Percentiles rank a stretch among this genome's conserved stretches.
Evolutionary conservation across 1,140 invertebrate species (phyloP).

Genomic region (Ceratoteleas bidentatus): DNA sequence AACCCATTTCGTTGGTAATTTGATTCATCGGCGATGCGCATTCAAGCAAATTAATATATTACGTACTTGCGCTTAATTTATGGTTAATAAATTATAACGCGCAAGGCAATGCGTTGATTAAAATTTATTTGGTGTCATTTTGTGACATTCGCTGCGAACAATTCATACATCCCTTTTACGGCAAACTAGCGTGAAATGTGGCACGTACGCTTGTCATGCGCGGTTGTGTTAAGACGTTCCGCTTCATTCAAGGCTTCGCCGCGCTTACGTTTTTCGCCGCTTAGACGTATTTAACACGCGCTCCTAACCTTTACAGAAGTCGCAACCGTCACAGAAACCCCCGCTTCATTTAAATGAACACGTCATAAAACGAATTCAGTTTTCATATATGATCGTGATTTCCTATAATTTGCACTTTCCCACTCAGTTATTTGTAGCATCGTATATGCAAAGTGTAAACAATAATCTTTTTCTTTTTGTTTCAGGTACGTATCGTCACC

Average conservation of each 20-base stretch:
- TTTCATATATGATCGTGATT: conserved; percentile 3
- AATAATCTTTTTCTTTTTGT: conserved; percentile 44
- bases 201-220: conserved; percentile 44
- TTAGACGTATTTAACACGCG: conserved; percentile 65
- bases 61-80: conserved; percentile 25
- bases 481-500: conserved; percentile 55
- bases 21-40: too few relatives aligned
- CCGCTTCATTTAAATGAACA: conserved; percentile 21
- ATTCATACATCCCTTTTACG: conserved; percentile 53
- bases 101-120: conserved; percentile 36
- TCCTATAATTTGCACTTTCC: conserved; percentile 13
- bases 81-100: conserved; percentile 48
- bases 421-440: conserved; percentile 11
- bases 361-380: too few relatives aligned
- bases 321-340: conserved; percentile 32
- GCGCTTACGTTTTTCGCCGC: conserved; percentile 67
- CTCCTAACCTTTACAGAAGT: conserved; percentile 51
- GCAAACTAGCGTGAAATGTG: conserved; percentile 57
- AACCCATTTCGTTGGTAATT: too few relatives aligned
- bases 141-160: conserved; percentile 31
- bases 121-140: conserved; percentile 56
- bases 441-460: conserved; percentile 18
- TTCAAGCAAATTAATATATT: conserved; percentile 22
- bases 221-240: conserved; percentile 52
- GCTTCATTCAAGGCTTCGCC: conserved; percentile 62